Evolutionary conservation across 2,113 vertebrate genomes (phyloP).

Genomic region (Ailurus styani): DNA sequence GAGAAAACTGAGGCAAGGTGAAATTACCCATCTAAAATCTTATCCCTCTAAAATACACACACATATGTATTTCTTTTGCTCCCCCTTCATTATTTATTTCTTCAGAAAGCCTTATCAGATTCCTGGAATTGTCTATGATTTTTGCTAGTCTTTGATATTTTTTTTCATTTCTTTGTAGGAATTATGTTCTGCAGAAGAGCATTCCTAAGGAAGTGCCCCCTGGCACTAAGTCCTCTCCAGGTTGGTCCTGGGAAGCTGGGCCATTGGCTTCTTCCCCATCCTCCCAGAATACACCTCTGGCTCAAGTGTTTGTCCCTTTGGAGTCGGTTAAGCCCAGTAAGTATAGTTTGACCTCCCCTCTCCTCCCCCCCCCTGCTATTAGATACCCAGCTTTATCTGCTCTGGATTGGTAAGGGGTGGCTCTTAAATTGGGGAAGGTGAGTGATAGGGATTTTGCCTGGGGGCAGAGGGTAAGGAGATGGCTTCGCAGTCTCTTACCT

Average conservation of each 20-base stretch:
- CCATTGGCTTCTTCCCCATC: slow-evolving; percentile 61
- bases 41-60: not conserved
- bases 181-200: slow-evolving; percentile 70
- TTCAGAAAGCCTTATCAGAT: not conserved
- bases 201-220: slow-evolving; percentile 70
- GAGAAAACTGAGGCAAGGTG: not conserved
- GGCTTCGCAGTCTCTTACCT: not conserved
- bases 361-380: fast-evolving
- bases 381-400: not conserved
- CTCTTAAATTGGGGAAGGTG: not conserved
- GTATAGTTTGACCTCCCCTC: slow-evolving; percentile 33
- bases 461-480: not conserved
- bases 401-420: not conserved
- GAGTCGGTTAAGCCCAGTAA: slow-evolving; percentile 86
- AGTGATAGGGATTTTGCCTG: not conserved
- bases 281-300: slow-evolving; percentile 71
- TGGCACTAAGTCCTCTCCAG: slow-evolving; percentile 60
- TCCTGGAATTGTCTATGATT: not conserved
- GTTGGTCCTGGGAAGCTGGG: slow-evolving; percentile 63
- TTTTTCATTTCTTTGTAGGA: slow-evolving; percentile 73
- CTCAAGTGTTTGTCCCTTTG: slow-evolving; percentile 86
- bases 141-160: not conserved
- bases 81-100: not conserved
- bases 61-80: not conserved
- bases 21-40: not conserved